These are phyloP conservation scores for Myzus persicae DNA, from an alignment of 1,140 invertebrate genomes.

Conservation along the genomic window DNA sequence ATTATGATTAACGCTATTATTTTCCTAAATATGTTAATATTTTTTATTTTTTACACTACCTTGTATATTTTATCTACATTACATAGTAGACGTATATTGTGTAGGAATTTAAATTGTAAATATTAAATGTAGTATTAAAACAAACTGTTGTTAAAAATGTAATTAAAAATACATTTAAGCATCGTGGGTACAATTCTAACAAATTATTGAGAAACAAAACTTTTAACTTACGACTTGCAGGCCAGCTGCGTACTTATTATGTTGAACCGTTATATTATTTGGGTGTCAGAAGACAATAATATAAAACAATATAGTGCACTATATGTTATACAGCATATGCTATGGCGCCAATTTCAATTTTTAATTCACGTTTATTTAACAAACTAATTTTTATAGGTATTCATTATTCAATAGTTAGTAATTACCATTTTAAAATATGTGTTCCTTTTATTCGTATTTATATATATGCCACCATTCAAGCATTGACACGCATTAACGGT, in stretches of 20 bases:
- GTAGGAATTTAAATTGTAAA: background rate
- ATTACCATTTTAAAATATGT: background rate
- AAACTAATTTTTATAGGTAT: background rate
- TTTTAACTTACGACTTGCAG: background rate
- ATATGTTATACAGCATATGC: background rate
- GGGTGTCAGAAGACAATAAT: background rate
- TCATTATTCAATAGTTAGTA: background rate
- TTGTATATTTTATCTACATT: background rate
- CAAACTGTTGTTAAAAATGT: background rate
- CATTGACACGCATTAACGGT: background rate
- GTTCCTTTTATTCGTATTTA: background rate
- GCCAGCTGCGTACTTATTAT: background rate
- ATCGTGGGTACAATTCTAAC: background rate
- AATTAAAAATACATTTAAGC: background rate
- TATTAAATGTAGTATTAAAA: background rate
- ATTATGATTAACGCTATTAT: slow-evolving; percentile 17
- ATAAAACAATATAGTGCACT: background rate
- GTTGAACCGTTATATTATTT: background rate
- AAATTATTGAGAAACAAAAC: background rate
- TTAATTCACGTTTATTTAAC: background rate
- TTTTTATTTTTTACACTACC: background rate
- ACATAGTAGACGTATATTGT: background rate
- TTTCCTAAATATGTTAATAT: slow-evolving; percentile 9
- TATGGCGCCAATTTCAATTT: background rate
- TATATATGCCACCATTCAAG: background rate